Base-by-base conservation (phyloP, 30 jellyfish, hydroid and myxozoan genomes). In the Aurelia aurita region DNA sequence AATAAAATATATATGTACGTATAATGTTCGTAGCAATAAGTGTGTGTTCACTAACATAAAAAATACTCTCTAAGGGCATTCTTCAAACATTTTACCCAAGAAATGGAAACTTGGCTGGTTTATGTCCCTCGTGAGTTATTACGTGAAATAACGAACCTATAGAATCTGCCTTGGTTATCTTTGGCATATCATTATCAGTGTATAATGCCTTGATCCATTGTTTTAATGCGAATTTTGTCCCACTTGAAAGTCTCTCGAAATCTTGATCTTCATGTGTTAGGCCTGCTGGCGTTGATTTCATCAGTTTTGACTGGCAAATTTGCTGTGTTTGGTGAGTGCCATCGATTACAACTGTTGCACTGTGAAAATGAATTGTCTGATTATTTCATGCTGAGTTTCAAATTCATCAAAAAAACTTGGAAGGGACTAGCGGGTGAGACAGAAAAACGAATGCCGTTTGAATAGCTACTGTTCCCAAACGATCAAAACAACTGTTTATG, bases 71-170 rank as follows among this genome's bases (percentile, higher is more conserved):
- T 39, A 1, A 39, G 0, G 15, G 51, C 51, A 39, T 4, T 39
- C 0, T 39, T 5, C 51, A 39, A 39, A 15, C 51, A 39, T 39
- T 15, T 34, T 69, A 83, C 21, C 87, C 93, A 58, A 83, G 86
- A 57, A 83, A 83, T 46, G 93, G 93, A 59, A 63, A 59, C 43
- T 83, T 75, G 6, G 87, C 87, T 5, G 93, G 93, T 29, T 83
- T 58, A 64, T 83, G 93, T 39, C 93, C 93, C 77, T 83, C 93
- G 66, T 83, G 93, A 29, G 93, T 69, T 63, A 83, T 75, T 23
- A 83, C 93, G 58, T 83, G 93, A 55, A 83, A 83, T 23, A 83
- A 64, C 6, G 93, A 83, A 19, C 93, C 93, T 58, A 83, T 71
- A 2, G 93, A 83, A 66, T 83, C 93, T 2, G 93, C 66, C 35